Evolutionary conservation across 64 coral and sea anemone genomes (phyloP).

Genomic region (Porites australiensis): DNA sequence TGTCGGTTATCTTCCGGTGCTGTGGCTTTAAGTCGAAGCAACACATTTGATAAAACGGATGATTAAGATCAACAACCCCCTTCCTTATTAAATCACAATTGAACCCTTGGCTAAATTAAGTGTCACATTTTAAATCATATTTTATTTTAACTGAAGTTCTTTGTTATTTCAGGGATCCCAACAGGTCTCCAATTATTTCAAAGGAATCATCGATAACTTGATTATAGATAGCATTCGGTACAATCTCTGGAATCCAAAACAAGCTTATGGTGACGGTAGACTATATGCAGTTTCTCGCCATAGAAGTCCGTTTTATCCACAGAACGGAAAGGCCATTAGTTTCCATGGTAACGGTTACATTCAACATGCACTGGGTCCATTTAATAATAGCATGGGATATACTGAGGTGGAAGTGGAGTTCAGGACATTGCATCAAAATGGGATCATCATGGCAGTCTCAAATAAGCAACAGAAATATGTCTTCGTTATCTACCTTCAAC

Average conservation of each 20-base stretch:
- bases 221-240: conserved; percentile 40
- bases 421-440: conserved; percentile 66
- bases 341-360: conserved; percentile 57
- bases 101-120: too few relatives aligned
- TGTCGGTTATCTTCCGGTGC: too few relatives aligned
- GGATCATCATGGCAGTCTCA: conserved; percentile 71
- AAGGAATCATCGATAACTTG: conserved; percentile 58
- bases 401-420: conserved; percentile 58
- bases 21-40: too few relatives aligned
- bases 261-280: neutral
- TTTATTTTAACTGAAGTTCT: neutral
- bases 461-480: conserved; percentile 23
- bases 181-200: conserved; percentile 15
- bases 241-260: conserved; percentile 56
- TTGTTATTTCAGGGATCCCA: neutral
- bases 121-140: neutral
- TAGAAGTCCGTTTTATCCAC: conserved; percentile 14
- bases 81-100: too few relatives aligned
- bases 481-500: conserved; percentile 48
- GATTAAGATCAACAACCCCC: too few relatives aligned
- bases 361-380: conserved; percentile 66
- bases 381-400: conserved; percentile 29
- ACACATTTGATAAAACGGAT: too few relatives aligned
- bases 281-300: conserved; percentile 32
- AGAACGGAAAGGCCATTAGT: conserved; percentile 49